Base-by-base conservation (phyloP, 2,113 vertebrate genomes). In the Rhagologus leucostigma region DNA sequence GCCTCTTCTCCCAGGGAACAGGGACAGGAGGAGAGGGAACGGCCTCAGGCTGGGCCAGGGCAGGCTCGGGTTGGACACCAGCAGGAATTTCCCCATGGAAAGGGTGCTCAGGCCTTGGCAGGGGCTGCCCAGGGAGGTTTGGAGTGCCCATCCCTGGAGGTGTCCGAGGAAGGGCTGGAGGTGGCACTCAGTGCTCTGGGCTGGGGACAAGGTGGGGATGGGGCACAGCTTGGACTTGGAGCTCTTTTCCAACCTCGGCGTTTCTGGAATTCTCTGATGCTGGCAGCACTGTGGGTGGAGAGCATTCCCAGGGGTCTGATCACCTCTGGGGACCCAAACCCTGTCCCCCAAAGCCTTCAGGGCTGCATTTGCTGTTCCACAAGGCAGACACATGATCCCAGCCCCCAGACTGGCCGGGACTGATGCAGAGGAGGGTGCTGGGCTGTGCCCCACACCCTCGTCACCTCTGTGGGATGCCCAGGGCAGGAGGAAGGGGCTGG, bases 341-440 rank as follows among this genome's bases (percentile, higher is more conserved):
- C 41, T 4, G 5, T 5, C 49, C 7, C 39, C 50, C 68, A 29
- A n/a, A 80, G 55, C 1, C 0, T 17, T 62, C 46, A 35, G 69
- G 44, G 49, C 78, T 69, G 26, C 1, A 0, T n/a, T 30, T 63
- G 44, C 65, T 24, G 12, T 22, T 16, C 47, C 68, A 44, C 59
- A 16, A 9, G 23, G 56, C 93, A 84, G 33, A 42, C 3, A 3
- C 26, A 7, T 5, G 2, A 7, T 8, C 14, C 0, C 0, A 63
- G 22, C 29, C 56, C 52, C 39, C 11, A 2, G 1, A 11, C 10
- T 1, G 1, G 12, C 3, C 0, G 1, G 70, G 16, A 21, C 10
- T 1, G 19, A 2, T 5, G 10, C 21, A 32, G 9, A 47, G 64
- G 16, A 80, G 3, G 23, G 30, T 13, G 37, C 56, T 56, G 37